Evolutionary conservation across 2,797 vertebrate genomes (phyloP).

Genomic region (Cottoperca gobio): DNA sequence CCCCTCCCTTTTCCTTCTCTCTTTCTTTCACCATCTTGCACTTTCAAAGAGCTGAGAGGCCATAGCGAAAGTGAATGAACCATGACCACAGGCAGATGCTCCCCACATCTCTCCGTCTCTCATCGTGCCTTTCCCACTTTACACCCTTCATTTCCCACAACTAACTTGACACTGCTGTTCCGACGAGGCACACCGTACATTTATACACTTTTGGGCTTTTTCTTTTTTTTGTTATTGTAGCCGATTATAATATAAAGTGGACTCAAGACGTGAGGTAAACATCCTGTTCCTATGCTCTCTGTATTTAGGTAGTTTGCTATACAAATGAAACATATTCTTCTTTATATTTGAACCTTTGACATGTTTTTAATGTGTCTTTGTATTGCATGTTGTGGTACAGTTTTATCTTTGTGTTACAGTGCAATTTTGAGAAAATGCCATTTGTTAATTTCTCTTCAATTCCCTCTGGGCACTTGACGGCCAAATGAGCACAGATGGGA

Average conservation of each 20-base stretch:
- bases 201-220: conserved; percentile 9
- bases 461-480: conserved; percentile 61
- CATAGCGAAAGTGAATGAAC: conserved; percentile 81
- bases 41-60: conserved; percentile 86
- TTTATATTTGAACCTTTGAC: neutral
- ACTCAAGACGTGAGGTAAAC: conserved; percentile 47
- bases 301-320: neutral
- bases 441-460: conserved; percentile 72
- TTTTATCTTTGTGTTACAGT: conserved; percentile 26
- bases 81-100: conserved; percentile 82
- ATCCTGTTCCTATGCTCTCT: conserved; percentile 10
- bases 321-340: neutral
- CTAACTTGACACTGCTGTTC: conserved; percentile 59
- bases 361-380: neutral
- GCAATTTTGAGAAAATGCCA: conserved; percentile 64
- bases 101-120: conserved; percentile 64
- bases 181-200: conserved; percentile 20
- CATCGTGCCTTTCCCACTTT: conserved; percentile 63
- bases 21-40: conserved; percentile 81
- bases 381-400: neutral
- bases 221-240: neutral
- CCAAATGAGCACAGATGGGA: conserved; percentile 79
- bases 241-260: conserved; percentile 34
- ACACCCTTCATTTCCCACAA: conserved; percentile 72
- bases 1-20: conserved; percentile 21